Percentiles rank a stretch among this genome's conserved stretches.
Evolutionary conservation across 2,797 vertebrate species (phyloP).

Genomic region (Lacerta viridis): DNA sequence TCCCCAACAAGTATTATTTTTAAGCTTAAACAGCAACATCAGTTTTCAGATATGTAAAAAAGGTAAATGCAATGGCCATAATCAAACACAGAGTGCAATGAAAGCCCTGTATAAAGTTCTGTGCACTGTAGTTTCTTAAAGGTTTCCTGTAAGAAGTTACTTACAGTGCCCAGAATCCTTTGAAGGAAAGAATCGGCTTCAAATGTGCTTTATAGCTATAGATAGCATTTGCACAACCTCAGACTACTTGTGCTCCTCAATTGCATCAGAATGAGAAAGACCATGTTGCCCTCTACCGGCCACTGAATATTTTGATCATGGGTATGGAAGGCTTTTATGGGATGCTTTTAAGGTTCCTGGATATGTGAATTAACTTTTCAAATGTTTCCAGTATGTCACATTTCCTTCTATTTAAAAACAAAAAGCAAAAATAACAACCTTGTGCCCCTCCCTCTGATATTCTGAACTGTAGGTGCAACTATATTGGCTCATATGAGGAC

Average conservation of each 20-base stretch:
- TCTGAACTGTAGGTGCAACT: not conserved
- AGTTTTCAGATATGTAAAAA: no score
- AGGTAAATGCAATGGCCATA: no score
- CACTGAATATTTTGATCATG: constrained; percentile 4
- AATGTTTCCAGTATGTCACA: not conserved
- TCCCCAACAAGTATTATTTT: no score
- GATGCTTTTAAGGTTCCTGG: not conserved
- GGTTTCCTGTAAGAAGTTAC: no score
- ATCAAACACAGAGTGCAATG: no score
- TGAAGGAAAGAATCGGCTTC: no score
- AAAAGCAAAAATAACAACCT: not conserved
- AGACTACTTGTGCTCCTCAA: not conserved
- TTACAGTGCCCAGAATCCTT: no score
- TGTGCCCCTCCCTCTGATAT: not conserved
- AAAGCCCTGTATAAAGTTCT: no score
- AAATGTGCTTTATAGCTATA: no score
- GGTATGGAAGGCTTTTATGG: not conserved
- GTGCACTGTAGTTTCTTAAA: no score
- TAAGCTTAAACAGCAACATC: no score
- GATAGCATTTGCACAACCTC: no score
- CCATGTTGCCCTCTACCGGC: constrained; percentile 73
- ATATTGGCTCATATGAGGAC: not conserved
- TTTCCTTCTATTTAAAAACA: not conserved
- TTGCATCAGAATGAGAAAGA: constrained; percentile 41
- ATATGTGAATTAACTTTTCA: not conserved